A percentile compares a stretch with the other conserved stretches of the same genome.
phyloP scores from a whole-genome alignment of 2,888 invertebrate species.

The Amorpha juglandis region DNA sequence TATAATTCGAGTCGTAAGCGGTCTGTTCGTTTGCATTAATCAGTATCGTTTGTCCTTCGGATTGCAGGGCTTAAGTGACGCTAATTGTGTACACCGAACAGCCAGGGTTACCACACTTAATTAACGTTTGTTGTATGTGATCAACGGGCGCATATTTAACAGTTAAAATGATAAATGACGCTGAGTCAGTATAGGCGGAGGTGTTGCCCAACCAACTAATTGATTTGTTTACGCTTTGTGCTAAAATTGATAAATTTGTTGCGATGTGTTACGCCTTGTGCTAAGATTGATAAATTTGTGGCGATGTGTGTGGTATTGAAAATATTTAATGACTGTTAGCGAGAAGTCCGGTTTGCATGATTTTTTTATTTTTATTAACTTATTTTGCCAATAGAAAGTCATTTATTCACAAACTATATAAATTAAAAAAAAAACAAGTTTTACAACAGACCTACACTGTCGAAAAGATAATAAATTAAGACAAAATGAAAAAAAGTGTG shows the following conservation, averaged over 20 bases:
- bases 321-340: too few relatives aligned
- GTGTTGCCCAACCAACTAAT: constrained; percentile 17
- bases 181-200: constrained; percentile 28
- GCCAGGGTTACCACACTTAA: constrained; percentile 43
- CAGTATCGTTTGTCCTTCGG: constrained; percentile 19
- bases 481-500: too few relatives aligned
- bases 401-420: too few relatives aligned
- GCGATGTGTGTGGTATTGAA: background rate
- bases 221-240: constrained; percentile 20
- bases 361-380: too few relatives aligned
- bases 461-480: too few relatives aligned
- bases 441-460: too few relatives aligned
- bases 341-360: too few relatives aligned
- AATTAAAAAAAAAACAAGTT: too few relatives aligned
- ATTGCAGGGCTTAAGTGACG: constrained; percentile 38
- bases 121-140: constrained; percentile 41
- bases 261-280: background rate
- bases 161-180: constrained; percentile 28
- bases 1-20: background rate
- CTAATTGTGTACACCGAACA: constrained; percentile 44
- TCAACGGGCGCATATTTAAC: constrained; percentile 34
- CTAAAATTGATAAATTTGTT: background rate
- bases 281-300: background rate
- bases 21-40: constrained; percentile 17
- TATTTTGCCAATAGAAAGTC: too few relatives aligned